Percentiles rank a stretch among this genome's conserved stretches.
phyloP scores from a whole-genome alignment of 2,888 invertebrate species.

The Acanthosoma haemorrhoidale region DNA sequence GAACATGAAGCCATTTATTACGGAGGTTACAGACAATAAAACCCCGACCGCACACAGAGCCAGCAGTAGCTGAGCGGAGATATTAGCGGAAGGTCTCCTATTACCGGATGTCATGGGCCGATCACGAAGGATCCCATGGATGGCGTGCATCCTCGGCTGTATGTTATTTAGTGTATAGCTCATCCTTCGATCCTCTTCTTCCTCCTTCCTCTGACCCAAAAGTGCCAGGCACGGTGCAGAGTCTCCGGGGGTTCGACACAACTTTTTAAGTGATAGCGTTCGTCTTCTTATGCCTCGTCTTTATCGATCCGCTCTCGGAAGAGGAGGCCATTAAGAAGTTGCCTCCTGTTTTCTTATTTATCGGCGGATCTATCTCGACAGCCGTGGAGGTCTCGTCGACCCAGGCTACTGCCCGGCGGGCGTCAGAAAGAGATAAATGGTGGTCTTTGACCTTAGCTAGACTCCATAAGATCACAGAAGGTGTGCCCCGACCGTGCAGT shows the following conservation, averaged over 20 bases:
- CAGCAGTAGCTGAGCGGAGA: background rate
- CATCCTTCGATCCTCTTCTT: background rate
- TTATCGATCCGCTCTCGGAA: background rate
- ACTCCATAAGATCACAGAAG: no score
- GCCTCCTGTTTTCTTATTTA: no score
- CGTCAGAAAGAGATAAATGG: no score
- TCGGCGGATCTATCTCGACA: no score
- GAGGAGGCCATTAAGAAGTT: background rate
- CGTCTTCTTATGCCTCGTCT: background rate
- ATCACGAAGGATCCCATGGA: background rate
- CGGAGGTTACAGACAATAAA: background rate
- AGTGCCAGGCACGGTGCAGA: slow-evolving; percentile 3
- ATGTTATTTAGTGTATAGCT: background rate
- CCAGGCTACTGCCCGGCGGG: no score
- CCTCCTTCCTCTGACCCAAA: background rate
- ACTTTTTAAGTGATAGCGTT: slow-evolving; percentile 12
- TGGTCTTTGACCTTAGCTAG: no score
- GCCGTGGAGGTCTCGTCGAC: background rate
- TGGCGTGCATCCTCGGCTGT: background rate
- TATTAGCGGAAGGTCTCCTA: background rate
- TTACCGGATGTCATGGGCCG: slow-evolving; percentile 3
- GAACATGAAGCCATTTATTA: background rate
- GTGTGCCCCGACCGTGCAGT: no score
- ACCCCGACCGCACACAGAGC: no score
- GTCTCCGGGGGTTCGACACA: background rate